Evolutionary conservation across 2,888 invertebrate genomes (phyloP).

Genomic region (Subacronicta megacephala): DNA sequence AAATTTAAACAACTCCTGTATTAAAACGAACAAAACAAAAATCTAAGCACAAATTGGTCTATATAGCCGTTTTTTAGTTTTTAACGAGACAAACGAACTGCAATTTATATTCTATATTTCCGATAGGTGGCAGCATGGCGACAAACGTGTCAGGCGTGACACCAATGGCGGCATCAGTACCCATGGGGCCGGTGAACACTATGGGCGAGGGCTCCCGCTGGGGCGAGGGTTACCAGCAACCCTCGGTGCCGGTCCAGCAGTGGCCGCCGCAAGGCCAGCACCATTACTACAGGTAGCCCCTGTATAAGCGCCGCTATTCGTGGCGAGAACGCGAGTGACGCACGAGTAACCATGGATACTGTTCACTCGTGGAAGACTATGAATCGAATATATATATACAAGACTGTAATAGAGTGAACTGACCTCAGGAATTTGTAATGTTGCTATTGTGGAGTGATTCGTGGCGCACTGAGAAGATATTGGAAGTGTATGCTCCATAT

Average conservation of each 20-base stretch:
- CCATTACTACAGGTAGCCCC: slow-evolving; percentile 90
- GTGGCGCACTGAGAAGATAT: too few species aligned
- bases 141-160: slow-evolving; percentile 63
- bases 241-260: slow-evolving; percentile 54
- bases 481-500: too few species aligned
- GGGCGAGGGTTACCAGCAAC: slow-evolving; percentile 61
- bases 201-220: slow-evolving; percentile 64
- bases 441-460: too few species aligned
- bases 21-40: too few species aligned
- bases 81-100: too few species aligned
- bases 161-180: slow-evolving; percentile 42
- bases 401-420: slow-evolving; percentile 3
- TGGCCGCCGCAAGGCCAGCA: slow-evolving; percentile 87
- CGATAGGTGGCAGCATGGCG: slow-evolving; percentile 62
- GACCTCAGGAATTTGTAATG: too few species aligned
- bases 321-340: slow-evolving; percentile 41
- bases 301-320: slow-evolving; percentile 43
- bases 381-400: background rate
- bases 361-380: slow-evolving; percentile 14
- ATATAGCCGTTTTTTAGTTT: too few species aligned
- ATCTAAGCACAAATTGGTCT: too few species aligned
- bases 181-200: slow-evolving; percentile 56
- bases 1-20: too few species aligned
- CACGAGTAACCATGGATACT: background rate
- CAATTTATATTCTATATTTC: too few species aligned